phyloP scores from a whole-genome alignment of 2,888 invertebrate genomes.

The Bruchidius siliquastri region DNA sequence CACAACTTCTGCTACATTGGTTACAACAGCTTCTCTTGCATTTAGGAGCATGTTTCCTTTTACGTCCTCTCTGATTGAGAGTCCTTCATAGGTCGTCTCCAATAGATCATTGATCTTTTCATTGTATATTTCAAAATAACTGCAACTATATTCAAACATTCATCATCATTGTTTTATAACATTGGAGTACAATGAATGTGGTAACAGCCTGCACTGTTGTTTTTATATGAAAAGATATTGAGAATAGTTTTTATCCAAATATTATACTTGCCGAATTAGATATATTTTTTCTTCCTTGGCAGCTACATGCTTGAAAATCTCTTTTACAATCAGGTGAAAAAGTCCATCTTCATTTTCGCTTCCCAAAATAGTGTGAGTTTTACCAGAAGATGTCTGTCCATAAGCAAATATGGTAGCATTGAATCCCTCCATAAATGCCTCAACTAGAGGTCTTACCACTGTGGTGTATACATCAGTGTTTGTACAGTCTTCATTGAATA shows the following conservation, averaged over 20 bases:
- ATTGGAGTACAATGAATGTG: too few species aligned
- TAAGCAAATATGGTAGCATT: conserved; percentile 90
- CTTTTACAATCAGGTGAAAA: conserved; percentile 65
- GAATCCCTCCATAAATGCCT: conserved; percentile 67
- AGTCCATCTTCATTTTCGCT: conserved; percentile 65
- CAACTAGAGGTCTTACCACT: conserved; percentile 67
- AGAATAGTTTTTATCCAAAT: too few species aligned
- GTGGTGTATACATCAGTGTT: conserved; percentile 63
- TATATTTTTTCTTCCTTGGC: conserved; percentile 64
- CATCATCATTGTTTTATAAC: neutral
- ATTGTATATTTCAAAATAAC: conserved; percentile 86
- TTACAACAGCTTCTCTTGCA: conserved; percentile 61
- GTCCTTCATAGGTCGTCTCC: conserved; percentile 53
- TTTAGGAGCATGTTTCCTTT: conserved; percentile 61
- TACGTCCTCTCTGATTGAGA: conserved; percentile 62
- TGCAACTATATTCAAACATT: conserved; percentile 56
- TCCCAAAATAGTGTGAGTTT: conserved; percentile 82
- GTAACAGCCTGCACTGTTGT: too few species aligned
- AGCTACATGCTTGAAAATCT: conserved; percentile 65
- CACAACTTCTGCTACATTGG: conserved; percentile 58
- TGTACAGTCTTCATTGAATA: conserved; percentile 58
- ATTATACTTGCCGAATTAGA: conserved; percentile 62
- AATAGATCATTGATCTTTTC: conserved; percentile 77
- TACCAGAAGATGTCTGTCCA: conserved; percentile 87
- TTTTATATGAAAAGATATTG: too few species aligned